Base-by-base conservation (phyloP, 1,140 invertebrate genomes). In the Tenebrio molitor region DNA sequence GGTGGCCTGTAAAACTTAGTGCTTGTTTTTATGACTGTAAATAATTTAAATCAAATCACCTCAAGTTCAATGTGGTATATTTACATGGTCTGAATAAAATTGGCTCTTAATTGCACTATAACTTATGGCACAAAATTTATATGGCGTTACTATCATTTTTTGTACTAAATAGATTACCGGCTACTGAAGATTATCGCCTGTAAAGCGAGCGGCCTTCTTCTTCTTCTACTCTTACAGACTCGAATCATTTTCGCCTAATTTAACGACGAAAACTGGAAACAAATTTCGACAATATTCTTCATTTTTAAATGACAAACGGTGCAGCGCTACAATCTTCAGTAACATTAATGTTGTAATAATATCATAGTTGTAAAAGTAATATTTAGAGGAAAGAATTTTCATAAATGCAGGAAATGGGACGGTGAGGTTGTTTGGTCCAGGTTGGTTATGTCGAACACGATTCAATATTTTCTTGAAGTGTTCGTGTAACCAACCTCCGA, bases 41-140 rank as follows among this genome's bases (percentile, higher is more conserved):
- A 65, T 69, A 46, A 64, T 71, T 71, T 71, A 71, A 65, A 71
- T 71, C 39, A 65, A 71, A 71, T 71, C 69, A 65, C 69, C 69
- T 71, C 58, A 46, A 71, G 69, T 71, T 71, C 69, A 71, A 71
- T 39, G 50, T 62, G 50, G 50, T 58, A 50, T 10, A 58, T 58
- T 29, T 62, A 53, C 25, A 62, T 70, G 46, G 68, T 42, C 69
- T 42, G 42, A 65, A 65, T 41, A 33, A 66, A 42, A 8, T 42
- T 23, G 50, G 12, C 50, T 58, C 50, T 58, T 29, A 14, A 29
- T 15, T 66, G 39, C 36, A 66, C 36, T 29, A 44, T 19, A 41
- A 66, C 64, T 66, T 41, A 46, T 16, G 34, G 42, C 39, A 46
- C 64, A 33, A 42, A 46, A 33, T 15, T 39, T 41, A 15, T 19